These are phyloP conservation scores for Eulacestoma nigropectus DNA, from an alignment of 2,113 vertebrate species.

Conservation along the genomic window DNA sequence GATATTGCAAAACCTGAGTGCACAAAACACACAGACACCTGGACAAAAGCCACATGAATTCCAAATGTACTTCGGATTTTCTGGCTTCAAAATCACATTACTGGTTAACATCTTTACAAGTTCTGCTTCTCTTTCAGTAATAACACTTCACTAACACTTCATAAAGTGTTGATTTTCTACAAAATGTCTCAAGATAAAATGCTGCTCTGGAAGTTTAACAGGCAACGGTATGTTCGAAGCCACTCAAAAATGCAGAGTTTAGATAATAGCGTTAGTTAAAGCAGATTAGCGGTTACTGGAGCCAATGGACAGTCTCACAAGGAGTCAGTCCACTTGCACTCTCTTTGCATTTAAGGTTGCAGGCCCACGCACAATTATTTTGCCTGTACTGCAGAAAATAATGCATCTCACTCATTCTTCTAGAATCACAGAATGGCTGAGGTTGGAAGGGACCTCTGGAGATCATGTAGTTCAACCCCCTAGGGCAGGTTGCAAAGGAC, in stretches of 20 bases:
- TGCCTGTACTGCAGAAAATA: not conserved
- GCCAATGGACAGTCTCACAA: not conserved
- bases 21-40: not conserved
- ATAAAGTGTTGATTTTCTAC: not conserved
- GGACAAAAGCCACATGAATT: not conserved
- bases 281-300: not conserved
- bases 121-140: not conserved
- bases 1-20: not conserved
- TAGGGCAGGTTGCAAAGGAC: not conserved
- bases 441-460: not conserved
- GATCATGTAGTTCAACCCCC: rapidly evolving
- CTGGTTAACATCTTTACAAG: not conserved
- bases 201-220: not conserved
- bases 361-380: not conserved
- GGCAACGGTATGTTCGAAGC: not conserved
- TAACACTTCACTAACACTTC: not conserved
- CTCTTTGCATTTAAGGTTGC: not conserved
- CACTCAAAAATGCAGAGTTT: not conserved
- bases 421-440: not conserved
- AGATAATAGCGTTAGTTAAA: not conserved
- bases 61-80: not conserved
- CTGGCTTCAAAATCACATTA: not conserved
- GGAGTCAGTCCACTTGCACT: not conserved
- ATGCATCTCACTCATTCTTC: not conserved
- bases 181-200: not conserved